phyloP scores from a whole-genome alignment of 2,888 invertebrate genomes.

The Formica aserva region DNA sequence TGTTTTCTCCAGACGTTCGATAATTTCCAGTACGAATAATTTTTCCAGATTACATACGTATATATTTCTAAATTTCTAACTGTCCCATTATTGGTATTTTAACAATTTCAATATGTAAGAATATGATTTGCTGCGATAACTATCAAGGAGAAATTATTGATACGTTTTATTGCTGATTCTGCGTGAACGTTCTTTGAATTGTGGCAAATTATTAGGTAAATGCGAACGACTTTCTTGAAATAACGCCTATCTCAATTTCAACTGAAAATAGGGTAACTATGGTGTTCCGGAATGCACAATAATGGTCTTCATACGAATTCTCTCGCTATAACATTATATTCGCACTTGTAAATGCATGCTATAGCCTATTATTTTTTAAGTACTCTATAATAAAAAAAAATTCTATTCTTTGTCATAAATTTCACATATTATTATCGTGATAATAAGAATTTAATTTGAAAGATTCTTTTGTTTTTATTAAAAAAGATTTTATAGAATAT shows the following conservation, averaged over 20 bases:
- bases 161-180: conserved; percentile 15
- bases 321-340: conserved; percentile 50
- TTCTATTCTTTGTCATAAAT: not conserved
- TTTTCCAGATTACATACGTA: not conserved
- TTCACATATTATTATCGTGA: not conserved
- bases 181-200: conserved; percentile 26
- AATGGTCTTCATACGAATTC: not conserved
- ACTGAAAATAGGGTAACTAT: conserved; percentile 63
- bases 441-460: not conserved
- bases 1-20: not conserved
- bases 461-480: conserved; percentile 9
- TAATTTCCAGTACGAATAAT: conserved; percentile 26
- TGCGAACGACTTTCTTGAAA: conserved; percentile 60
- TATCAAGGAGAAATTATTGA: conserved; percentile 31
- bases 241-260: conserved; percentile 53
- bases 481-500: not conserved
- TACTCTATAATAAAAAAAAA: not conserved
- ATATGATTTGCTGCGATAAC: conserved; percentile 10
- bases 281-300: not conserved
- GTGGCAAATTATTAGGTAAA: conserved; percentile 34
- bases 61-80: conserved; percentile 31
- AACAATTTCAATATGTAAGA: conserved; percentile 14
- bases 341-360: conserved; percentile 51
- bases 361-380: not conserved
- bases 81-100: not conserved